Evolutionary conservation across 2,113 vertebrate species (phyloP).

Genomic region (Oreochromis niloticus): DNA sequence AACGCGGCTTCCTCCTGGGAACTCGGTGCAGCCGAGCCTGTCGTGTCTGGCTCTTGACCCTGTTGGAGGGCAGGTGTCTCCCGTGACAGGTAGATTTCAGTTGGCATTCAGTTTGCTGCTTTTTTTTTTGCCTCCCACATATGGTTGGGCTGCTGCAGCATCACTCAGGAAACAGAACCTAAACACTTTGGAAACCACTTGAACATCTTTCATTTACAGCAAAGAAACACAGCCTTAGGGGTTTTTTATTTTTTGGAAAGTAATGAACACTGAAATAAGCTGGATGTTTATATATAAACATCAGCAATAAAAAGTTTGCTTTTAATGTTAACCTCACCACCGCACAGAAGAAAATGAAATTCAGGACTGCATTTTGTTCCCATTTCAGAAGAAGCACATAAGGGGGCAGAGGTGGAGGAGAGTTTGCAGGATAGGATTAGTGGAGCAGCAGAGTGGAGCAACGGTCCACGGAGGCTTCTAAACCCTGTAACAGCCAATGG

Average conservation of each 20-base stretch:
- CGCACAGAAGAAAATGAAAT: neutral
- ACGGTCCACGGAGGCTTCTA: conserved; percentile 67
- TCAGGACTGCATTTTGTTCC: neutral
- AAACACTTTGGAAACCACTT: neutral
- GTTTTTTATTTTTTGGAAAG: accelerated
- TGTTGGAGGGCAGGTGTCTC: conserved; percentile 52
- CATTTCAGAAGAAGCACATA: conserved; percentile 64
- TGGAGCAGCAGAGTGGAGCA: conserved; percentile 73
- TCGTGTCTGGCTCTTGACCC: conserved; percentile 58
- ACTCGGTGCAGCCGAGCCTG: conserved; percentile 73
- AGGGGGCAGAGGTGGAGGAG: conserved; percentile 76
- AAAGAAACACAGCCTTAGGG: neutral
- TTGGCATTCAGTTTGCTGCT: neutral
- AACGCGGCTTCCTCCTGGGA: conserved; percentile 77
- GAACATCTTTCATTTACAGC: neutral
- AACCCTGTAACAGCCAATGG: conserved; percentile 78
- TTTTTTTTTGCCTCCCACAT: neutral
- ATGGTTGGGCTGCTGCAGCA: neutral
- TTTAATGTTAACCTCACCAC: neutral
- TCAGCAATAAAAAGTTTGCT: neutral
- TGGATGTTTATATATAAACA: neutral
- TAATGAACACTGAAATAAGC: neutral
- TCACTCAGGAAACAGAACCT: neutral
- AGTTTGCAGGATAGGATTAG: conserved; percentile 73
- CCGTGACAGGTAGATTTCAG: conserved; percentile 58